Evolutionary conservation across 2,797 vertebrate species (phyloP), one percentile per base, ranked within the genome.

Genomic region (Holocentrus rufus): DNA sequence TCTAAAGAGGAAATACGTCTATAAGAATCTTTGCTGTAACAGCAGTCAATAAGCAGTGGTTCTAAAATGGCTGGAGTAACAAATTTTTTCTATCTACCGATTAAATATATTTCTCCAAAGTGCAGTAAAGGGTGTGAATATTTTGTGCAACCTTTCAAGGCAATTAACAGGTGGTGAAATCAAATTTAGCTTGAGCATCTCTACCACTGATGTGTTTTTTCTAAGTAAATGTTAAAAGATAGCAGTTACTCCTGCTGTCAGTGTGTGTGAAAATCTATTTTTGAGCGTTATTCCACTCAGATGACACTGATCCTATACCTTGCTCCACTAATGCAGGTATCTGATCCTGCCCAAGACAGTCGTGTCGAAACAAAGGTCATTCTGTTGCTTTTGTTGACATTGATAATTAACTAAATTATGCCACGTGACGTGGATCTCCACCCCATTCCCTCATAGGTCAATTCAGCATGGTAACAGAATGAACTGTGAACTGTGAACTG

Each of bases 401-500:
- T 15, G 46, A 60, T 60, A 30, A 59, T 50, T 39, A 69, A 59
- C 56, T 31, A 13, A 23, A 18, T 52, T 34, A 63, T 59, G 22
- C 14, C 34, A 31, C 23, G 25, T 22, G 57, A 60, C 44, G n/a
- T 60, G 34, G 22, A 39, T 39, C 31, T 50, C 54, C 30, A 27
- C 7, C 13, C 22, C 39, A 15, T 8, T 11, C 11, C 18, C 27
- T 39, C 13, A 47, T 34, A 10, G 54, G 36, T 9, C 25, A 25
- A 18, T 36, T 52, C 57, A 61, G 31, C 31, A 11, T 17, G 22
- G 58, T 18, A 53, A 46, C 47, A 13, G 14, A 36, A 30, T 70
- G 58, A 70, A 53, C 49, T 52, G 34, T 61, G 55, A 61, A 31
- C 42, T n/a, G n/a, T n/a, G n/a, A n/a, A n/a, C n/a, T 27, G 25